These are phyloP conservation scores for Luffia ferchaultella DNA, from an alignment of 2,888 invertebrate species.

Conservation along the genomic window DNA sequence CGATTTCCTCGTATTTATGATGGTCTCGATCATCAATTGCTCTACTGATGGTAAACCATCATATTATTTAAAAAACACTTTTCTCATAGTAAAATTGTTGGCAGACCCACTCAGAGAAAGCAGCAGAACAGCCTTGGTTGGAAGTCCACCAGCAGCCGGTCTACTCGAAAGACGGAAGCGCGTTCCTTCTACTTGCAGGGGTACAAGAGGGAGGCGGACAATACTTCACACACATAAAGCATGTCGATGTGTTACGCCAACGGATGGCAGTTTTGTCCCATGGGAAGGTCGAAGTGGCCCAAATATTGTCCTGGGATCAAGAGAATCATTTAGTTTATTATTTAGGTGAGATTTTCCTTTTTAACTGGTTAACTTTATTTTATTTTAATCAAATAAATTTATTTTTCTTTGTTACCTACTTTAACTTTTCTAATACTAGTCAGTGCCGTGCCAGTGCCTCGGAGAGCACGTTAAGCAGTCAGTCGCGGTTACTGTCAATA, in stretches of 20 bases:
- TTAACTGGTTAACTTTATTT: no score
- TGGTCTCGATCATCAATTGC: no score
- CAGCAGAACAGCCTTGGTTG: slow-evolving; percentile 85
- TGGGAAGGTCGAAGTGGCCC: slow-evolving; percentile 83
- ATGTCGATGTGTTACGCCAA: slow-evolving; percentile 82
- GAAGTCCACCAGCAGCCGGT: slow-evolving; percentile 86
- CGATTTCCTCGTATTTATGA: no score
- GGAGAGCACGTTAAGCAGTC: no score
- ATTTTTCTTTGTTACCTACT: no score
- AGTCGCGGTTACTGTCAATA: no score
- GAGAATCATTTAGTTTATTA: slow-evolving; percentile 82
- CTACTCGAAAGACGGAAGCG: slow-evolving; percentile 84
- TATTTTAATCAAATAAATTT: no score
- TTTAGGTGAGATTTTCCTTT: slow-evolving; percentile 48
- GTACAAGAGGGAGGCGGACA: slow-evolving; percentile 86
- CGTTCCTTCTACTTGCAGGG: slow-evolving; percentile 81
- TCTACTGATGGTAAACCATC: no score
- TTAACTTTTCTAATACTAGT: no score
- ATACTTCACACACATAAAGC: slow-evolving; percentile 89
- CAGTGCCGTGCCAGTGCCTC: no score
- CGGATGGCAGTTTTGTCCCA: slow-evolving; percentile 87
- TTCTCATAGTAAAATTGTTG: no score
- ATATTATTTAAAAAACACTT: no score
- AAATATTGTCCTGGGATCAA: slow-evolving; percentile 87
- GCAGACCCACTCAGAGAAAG: slow-evolving; percentile 83